These are phyloP conservation scores for Conistra vaccinii DNA, from an alignment of 2,888 invertebrate genomes.

Conservation along the genomic window DNA sequence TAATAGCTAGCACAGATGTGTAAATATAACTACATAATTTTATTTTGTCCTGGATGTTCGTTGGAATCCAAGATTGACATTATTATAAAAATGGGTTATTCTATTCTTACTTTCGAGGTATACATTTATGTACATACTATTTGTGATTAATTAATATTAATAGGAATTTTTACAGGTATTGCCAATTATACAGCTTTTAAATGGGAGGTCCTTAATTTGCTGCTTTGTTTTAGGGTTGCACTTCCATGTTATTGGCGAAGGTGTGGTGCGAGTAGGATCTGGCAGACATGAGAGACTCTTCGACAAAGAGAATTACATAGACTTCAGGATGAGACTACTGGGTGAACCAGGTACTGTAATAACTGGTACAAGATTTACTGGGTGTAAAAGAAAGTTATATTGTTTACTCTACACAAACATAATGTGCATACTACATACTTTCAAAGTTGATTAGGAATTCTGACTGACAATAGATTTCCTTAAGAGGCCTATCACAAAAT, in stretches of 20 bases:
- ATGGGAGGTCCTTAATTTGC: neutral
- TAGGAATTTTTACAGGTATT: neutral
- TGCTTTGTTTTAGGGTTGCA: conserved; percentile 93
- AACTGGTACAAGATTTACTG: neutral
- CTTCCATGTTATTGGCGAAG: conserved; percentile 98
- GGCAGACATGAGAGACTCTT: conserved; percentile 96
- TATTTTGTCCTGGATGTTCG: neutral
- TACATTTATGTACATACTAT: neutral
- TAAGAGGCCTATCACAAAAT: too few relatives aligned
- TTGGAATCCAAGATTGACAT: too few relatives aligned
- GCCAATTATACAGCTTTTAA: too few relatives aligned
- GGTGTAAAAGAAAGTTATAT: neutral
- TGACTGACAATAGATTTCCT: neutral
- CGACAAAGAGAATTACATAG: conserved; percentile 98
- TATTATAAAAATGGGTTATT: too few relatives aligned
- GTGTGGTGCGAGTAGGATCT: conserved; percentile 96
- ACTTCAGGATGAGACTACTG: conserved; percentile 97
- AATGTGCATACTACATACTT: neutral
- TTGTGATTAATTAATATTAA: neutral
- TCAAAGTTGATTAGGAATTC: neutral
- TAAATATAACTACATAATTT: neutral
- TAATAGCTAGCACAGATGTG: conserved; percentile 30
- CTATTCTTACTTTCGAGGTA: neutral
- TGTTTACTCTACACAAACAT: too few relatives aligned
- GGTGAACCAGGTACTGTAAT: conserved; percentile 93